Evolutionary conservation across 2,797 vertebrate species (phyloP).

Genomic region (Sparidentex hasta): DNA sequence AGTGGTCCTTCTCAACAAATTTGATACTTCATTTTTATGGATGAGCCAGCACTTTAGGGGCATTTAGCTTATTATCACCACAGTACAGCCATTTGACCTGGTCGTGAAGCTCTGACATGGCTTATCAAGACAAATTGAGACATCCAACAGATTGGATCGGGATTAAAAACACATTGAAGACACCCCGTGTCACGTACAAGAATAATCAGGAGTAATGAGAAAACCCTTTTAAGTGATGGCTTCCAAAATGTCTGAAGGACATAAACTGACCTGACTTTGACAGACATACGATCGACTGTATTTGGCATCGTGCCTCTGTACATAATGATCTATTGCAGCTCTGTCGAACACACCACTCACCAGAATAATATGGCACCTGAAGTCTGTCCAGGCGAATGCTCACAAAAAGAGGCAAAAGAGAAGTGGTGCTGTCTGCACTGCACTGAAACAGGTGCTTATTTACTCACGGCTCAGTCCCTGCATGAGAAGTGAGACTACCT

Average conservation of each 20-base stretch:
- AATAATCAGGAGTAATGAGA: not conserved
- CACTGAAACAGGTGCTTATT: conserved; percentile 18
- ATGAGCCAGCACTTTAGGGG: not conserved
- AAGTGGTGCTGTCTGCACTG: not conserved
- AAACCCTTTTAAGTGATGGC: not conserved
- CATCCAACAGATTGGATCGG: conserved; percentile 38
- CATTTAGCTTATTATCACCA: conserved; percentile 4
- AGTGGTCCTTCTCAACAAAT: not conserved
- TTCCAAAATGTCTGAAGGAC: not conserved
- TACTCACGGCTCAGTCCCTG: conserved; percentile 24
- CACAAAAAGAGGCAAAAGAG: not conserved
- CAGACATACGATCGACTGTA: not conserved
- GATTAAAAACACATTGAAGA: conserved; percentile 61
- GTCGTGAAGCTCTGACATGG: conserved; percentile 33
- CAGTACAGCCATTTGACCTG: conserved; percentile 38
- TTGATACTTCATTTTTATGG: not conserved
- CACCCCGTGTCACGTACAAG: not conserved
- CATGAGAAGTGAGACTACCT: conserved; percentile 23
- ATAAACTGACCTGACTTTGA: not conserved
- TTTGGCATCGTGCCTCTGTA: not conserved
- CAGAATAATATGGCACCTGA: not conserved
- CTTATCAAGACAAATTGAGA: conserved; percentile 39
- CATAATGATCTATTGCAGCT: not conserved
- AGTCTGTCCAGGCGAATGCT: not conserved
- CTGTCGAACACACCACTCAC: not conserved